phyloP scores from a whole-genome alignment of 2,888 invertebrate genomes.

The Drosophila neutralis region DNA sequence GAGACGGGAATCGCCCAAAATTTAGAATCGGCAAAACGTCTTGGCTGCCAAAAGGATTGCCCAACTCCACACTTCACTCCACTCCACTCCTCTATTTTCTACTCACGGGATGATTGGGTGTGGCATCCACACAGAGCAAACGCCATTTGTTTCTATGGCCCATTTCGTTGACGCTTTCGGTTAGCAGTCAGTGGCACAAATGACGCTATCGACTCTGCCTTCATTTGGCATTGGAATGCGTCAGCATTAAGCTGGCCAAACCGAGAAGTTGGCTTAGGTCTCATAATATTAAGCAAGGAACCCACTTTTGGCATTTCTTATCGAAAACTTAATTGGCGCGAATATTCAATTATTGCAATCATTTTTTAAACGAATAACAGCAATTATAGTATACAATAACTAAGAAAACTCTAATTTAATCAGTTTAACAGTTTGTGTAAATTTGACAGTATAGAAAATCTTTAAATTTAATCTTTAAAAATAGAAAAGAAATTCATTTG shows the following conservation, averaged over 20 bases:
- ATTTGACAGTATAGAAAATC: background rate
- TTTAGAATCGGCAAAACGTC: constrained; percentile 78
- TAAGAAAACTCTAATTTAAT: background rate
- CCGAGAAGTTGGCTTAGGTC: background rate
- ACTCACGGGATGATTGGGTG: constrained; percentile 45
- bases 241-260: constrained; percentile 40
- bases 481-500: background rate
- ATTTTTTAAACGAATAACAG: background rate
- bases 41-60: constrained; percentile 76
- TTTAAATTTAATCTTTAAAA: background rate
- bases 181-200: constrained; percentile 52
- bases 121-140: constrained; percentile 51
- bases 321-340: background rate
- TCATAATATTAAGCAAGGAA: background rate
- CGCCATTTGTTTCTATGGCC: constrained; percentile 74
- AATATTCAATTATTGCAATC: background rate
- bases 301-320: background rate
- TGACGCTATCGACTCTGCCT: constrained; percentile 48
- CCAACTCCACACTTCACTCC: constrained; percentile 1
- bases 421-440: too few relatives aligned
- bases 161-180: constrained; percentile 70
- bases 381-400: background rate
- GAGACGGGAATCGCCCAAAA: constrained; percentile 65
- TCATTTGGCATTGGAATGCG: constrained; percentile 42
- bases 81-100: background rate